Evolutionary conservation across 2,797 vertebrate genomes (phyloP).

Genomic region (Lacerta viridis): DNA sequence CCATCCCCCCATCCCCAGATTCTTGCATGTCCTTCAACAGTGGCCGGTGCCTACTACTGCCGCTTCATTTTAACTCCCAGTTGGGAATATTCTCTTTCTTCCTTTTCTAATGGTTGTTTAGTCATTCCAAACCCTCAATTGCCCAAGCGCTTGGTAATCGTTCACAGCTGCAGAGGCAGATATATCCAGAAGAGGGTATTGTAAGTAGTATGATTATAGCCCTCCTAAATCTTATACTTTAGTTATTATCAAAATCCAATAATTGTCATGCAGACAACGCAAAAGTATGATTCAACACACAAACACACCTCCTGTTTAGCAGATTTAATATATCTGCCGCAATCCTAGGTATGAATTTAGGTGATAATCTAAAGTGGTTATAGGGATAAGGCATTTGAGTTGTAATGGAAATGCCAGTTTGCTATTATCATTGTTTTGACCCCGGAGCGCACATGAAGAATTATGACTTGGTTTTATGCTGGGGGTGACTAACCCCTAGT

Average conservation of each 20-base stretch:
- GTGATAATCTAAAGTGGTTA: conserved; percentile 51
- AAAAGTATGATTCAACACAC: conserved; percentile 57
- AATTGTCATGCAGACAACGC: conserved; percentile 64
- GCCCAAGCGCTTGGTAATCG: neutral
- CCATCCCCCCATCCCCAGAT: neutral
- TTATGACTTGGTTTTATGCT: neutral
- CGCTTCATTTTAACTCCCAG: neutral
- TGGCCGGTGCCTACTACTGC: neutral
- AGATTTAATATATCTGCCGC: conserved; percentile 62
- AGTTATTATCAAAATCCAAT: conserved; percentile 58
- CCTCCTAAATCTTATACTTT: conserved; percentile 27
- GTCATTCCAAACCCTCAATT: conserved; percentile 1
- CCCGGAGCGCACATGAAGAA: conserved; percentile 45
- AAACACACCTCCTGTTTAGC: conserved; percentile 52
- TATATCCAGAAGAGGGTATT: conserved; percentile 34
- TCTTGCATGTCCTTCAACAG: neutral
- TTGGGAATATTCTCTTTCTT: neutral
- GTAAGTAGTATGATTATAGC: conserved; percentile 36
- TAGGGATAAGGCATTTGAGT: conserved; percentile 58
- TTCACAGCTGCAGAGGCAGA: conserved; percentile 17
- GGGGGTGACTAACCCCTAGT: too few species aligned
- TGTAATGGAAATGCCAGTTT: conserved; percentile 34
- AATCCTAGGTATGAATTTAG: conserved; percentile 27
- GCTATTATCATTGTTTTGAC: neutral
- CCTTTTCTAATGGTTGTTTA: neutral